Evolutionary conservation across 2,797 vertebrate species (phyloP).

Genomic region (Rhynchotus rufescens): DNA sequence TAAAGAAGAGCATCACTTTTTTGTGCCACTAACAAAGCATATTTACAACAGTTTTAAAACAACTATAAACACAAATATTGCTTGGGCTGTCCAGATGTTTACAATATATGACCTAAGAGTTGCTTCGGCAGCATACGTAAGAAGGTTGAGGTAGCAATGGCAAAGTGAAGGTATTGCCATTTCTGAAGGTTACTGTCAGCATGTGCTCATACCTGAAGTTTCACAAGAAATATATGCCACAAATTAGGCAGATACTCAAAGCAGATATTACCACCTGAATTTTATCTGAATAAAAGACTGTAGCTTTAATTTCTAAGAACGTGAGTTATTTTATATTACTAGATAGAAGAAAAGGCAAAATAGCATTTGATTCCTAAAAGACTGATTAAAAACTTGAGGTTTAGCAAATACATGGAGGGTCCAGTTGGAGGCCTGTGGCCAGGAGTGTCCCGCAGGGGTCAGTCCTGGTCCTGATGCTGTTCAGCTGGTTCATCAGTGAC

Average conservation of each 20-base stretch:
- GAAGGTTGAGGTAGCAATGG: background rate
- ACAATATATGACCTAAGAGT: background rate
- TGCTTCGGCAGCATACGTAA: background rate
- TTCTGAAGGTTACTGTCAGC: background rate
- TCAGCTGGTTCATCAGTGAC: too few species aligned
- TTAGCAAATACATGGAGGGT: background rate
- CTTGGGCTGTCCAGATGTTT: background rate
- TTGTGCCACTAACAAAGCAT: background rate
- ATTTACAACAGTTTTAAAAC: background rate
- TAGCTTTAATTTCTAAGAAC: background rate
- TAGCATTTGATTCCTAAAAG: constrained; percentile 23
- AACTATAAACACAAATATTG: background rate
- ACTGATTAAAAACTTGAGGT: constrained; percentile 44
- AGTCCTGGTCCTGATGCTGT: too few species aligned
- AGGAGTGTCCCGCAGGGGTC: too few species aligned
- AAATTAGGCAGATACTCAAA: background rate
- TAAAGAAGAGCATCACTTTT: background rate
- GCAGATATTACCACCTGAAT: background rate
- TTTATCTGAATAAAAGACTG: background rate
- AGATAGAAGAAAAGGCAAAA: background rate
- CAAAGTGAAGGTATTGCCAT: background rate
- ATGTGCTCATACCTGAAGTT: background rate
- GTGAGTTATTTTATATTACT: background rate
- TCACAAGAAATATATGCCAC: background rate
- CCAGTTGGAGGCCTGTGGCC: too few species aligned